Conservation (phyloP, 1,140 invertebrate genomes). For the Lepidurus arcticus region DNA sequence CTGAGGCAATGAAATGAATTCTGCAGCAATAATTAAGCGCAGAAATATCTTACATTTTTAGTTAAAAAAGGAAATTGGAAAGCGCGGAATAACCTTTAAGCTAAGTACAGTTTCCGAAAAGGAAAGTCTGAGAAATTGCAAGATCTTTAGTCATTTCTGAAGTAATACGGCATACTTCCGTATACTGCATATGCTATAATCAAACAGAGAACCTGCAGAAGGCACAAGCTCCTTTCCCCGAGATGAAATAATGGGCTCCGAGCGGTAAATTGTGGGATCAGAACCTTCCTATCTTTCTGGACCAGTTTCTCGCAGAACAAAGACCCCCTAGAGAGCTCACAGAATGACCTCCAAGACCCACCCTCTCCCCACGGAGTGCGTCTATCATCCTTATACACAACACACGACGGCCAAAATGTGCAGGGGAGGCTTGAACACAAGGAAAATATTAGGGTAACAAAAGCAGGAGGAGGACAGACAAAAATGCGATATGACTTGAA, state of each 20-base stretch:
- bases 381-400: neutral
- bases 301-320: neutral
- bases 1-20: no score
- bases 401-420: neutral
- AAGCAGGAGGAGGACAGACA: neutral
- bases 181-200: no score
- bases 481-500: slow-evolving; percentile 14
- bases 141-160: no score
- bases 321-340: slow-evolving; percentile 20
- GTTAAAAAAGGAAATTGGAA: no score
- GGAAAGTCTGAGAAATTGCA: no score
- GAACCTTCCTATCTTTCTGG: slow-evolving; percentile 6
- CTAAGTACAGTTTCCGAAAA: no score
- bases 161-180: no score
- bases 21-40: no score
- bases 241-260: slow-evolving; percentile 7
- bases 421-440: neutral
- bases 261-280: slow-evolving; percentile 21
- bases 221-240: neutral
- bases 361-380: neutral
- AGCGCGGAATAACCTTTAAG: no score
- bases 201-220: neutral
- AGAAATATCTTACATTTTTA: no score
- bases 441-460: neutral
- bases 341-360: neutral